phyloP scores from a whole-genome alignment of 2,797 vertebrate species.

The Huso huso region DNA sequence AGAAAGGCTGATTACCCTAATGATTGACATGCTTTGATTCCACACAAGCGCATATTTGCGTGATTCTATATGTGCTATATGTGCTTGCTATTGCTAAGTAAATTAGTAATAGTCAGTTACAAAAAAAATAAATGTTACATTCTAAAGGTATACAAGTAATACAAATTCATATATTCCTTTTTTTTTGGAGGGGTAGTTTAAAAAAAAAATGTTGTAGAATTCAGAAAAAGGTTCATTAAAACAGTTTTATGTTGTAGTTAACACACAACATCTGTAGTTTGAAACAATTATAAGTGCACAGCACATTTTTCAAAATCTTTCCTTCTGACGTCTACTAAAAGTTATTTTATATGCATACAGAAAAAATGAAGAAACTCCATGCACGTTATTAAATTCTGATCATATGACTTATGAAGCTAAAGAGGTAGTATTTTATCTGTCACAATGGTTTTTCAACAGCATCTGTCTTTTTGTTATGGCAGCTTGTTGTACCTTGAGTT shows the following conservation, averaged over 20 bases:
- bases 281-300: conserved; percentile 15
- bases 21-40: too few species aligned
- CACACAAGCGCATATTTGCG: too few species aligned
- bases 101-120: too few species aligned
- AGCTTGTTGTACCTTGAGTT: conserved; percentile 70
- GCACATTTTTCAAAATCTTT: not conserved
- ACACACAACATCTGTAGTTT: conserved; percentile 57
- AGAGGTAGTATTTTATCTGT: conserved; percentile 77
- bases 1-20: too few species aligned
- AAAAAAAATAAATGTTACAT: too few species aligned
- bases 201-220: conserved; percentile 6
- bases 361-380: conserved; percentile 40
- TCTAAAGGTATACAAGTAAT: too few species aligned
- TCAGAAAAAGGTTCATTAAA: conserved; percentile 14
- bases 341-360: conserved; percentile 9
- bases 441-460: conserved; percentile 74
- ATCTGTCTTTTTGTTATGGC: conserved; percentile 81
- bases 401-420: conserved; percentile 76
- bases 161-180: not conserved
- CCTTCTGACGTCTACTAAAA: not conserved
- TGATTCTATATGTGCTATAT: too few species aligned
- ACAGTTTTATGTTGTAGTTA: conserved; percentile 22
- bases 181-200: conserved; percentile 9
- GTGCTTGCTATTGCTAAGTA: too few species aligned
- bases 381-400: conserved; percentile 68